Evolutionary conservation across 2,888 invertebrate species (phyloP), one percentile per base, ranked within the genome.

Genomic region (Trichopria drosophilae): DNA sequence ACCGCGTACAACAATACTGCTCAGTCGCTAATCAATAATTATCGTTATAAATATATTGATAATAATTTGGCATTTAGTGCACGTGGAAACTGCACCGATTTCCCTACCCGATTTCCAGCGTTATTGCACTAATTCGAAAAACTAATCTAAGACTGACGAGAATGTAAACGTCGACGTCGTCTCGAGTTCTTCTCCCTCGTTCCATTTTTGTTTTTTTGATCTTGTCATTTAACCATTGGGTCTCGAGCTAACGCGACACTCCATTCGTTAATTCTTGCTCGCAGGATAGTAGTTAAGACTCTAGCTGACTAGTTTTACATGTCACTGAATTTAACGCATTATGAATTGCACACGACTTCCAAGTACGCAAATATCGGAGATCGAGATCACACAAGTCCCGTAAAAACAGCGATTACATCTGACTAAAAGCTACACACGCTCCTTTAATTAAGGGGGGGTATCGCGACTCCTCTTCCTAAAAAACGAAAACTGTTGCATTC

Each of bases 251-350:
- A 55, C 55, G 53, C 44, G 40, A 60, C 34, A 55, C 54, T 60
- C 59, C 56, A 36, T 55, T 35, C n/a, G 53, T 43, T 41, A 59
- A 53, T 56, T 58, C 51, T 43, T 55, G 55, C 47, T 52, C 57
- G 49, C 44, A 59, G 55, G 59, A 56, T 51, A 59, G 54, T 59
- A 57, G 39, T 42, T 45, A 59, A 57, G 51, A 56, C 51, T 57
- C 57, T 66, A 65, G 54, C 62, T 69, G 70, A 72, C 70, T 71
- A 72, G 70, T 60, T 66, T 66, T 63, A 62, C 53, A 61, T 64
- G 64, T 66, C 67, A 66, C 67, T 66, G 64, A 60, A 62, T 62
- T 59, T 57, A 60, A 58, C 60, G 57, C 55, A 43, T 52, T 53
- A 39, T 40, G 15, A 7, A 50, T 53, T 51, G 29, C 36, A 44